These are phyloP conservation scores for Caranx melampygus DNA, from an alignment of 2,113 vertebrate genomes.

Conservation along the genomic window DNA sequence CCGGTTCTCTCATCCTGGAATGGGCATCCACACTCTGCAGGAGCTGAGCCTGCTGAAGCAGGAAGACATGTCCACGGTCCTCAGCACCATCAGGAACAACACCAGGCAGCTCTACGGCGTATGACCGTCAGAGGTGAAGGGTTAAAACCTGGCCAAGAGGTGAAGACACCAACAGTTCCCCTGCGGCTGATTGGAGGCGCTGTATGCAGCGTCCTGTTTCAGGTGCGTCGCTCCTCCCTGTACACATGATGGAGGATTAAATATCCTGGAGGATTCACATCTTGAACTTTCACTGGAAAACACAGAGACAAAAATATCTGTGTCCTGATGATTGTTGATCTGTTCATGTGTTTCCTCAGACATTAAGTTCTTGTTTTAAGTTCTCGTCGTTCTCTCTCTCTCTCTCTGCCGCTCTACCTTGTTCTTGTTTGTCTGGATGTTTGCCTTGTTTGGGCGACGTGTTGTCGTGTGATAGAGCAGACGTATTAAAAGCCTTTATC, in stretches of 20 bases:
- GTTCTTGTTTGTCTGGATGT: slow-evolving; percentile 22
- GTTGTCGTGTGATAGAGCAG: slow-evolving; percentile 6
- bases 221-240: background rate
- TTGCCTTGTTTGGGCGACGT: background rate
- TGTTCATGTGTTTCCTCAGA: slow-evolving; percentile 23
- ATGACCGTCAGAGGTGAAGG: slow-evolving; percentile 27
- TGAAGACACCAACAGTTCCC: background rate
- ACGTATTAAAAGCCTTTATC: slow-evolving; percentile 36
- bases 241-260: background rate
- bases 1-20: slow-evolving; percentile 87
- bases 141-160: background rate
- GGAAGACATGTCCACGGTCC: slow-evolving; percentile 78
- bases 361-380: slow-evolving; percentile 6
- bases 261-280: background rate
- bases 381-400: too few species aligned
- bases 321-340: slow-evolving; percentile 6
- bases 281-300: too few species aligned
- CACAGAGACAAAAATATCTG: background rate
- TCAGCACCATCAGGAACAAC: slow-evolving; percentile 84
- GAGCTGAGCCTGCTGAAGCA: slow-evolving; percentile 88
- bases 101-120: slow-evolving; percentile 86
- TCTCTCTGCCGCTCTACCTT: too few species aligned
- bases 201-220: slow-evolving; percentile 30
- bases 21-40: slow-evolving; percentile 87
- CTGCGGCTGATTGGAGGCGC: too few species aligned